Conservation (phyloP, 2,113 vertebrate species). For the Nothobranchius kuhntae region DNA sequence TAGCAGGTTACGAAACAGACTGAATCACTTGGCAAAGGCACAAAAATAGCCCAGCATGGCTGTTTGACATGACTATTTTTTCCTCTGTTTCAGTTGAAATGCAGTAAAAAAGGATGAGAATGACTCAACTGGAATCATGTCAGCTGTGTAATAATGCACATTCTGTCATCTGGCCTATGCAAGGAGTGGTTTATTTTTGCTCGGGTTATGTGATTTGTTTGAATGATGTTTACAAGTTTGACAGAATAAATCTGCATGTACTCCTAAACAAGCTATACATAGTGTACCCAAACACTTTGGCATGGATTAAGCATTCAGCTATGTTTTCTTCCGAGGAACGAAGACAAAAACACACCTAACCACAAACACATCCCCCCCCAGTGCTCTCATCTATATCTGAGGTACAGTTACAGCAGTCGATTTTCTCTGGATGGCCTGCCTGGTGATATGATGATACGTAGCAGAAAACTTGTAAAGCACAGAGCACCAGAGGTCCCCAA, state of each 20-base stretch:
- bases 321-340: not conserved
- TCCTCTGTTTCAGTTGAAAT: conserved; percentile 14
- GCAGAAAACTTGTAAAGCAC: conserved; percentile 38
- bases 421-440: conserved; percentile 43
- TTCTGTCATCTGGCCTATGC: conserved; percentile 3
- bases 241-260: not conserved
- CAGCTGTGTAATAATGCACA: not conserved
- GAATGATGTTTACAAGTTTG: conserved; percentile 1
- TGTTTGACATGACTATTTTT: conserved; percentile 40
- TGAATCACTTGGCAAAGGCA: conserved; percentile 47
- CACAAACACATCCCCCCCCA: conserved; percentile 8
- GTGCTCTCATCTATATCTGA: conserved; percentile 13
- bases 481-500: conserved; percentile 68
- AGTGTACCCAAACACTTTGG: not conserved
- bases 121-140: conserved; percentile 18
- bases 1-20: conserved; percentile 53
- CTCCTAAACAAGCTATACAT: not conserved
- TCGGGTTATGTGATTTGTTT: not conserved
- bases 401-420: conserved; percentile 17
- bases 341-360: conserved; percentile 3
- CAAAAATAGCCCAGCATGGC: conserved; percentile 51
- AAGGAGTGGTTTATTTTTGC: not conserved
- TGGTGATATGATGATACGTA: conserved; percentile 50
- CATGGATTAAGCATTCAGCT: not conserved
- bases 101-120: conserved; percentile 22